Percentiles rank a stretch among this genome's conserved stretches.
phyloP scores from a whole-genome alignment of 2,888 invertebrate species.

The Agrotis segetum region DNA sequence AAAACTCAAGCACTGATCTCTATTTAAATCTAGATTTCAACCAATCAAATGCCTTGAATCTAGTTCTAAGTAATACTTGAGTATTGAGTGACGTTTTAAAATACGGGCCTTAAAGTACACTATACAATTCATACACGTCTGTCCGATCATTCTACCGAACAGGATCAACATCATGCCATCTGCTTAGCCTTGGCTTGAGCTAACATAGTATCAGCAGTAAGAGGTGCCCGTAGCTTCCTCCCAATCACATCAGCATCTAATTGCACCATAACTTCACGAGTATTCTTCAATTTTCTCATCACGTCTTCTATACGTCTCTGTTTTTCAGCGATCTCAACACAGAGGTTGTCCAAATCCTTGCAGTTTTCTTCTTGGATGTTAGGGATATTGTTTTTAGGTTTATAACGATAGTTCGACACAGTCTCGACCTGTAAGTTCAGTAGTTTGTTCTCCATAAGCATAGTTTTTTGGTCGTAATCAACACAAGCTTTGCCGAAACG shows the following conservation, averaged over 20 bases:
- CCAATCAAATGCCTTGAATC: too few species aligned
- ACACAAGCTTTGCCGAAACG: conserved; percentile 81
- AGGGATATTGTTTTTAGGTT: conserved; percentile 73
- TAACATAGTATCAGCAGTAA: conserved; percentile 76
- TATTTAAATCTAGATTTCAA: too few species aligned
- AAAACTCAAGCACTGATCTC: too few species aligned
- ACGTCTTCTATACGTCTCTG: conserved; percentile 73
- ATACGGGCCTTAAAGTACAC: too few species aligned
- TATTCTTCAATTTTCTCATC: conserved; percentile 72
- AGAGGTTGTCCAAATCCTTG: conserved; percentile 78
- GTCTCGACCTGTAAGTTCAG: conserved; percentile 80
- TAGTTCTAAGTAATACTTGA: too few species aligned
- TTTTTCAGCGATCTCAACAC: conserved; percentile 71
- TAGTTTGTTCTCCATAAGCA: conserved; percentile 80
- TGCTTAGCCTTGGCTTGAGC: conserved; percentile 73
- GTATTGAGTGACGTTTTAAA: too few species aligned
- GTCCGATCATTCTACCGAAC: background rate
- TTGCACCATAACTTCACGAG: conserved; percentile 77
- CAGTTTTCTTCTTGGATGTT: conserved; percentile 67
- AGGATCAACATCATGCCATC: background rate
- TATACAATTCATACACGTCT: background rate
- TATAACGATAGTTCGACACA: conserved; percentile 77
- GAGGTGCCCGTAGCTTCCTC: conserved; percentile 72
- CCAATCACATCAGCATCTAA: conserved; percentile 76
- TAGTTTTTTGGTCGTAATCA: conserved; percentile 80